Evolutionary conservation across 64 coral and sea anemone species (phyloP), one percentile per base, ranked within the genome.

Genomic region (Exaiptasia diaphana): DNA sequence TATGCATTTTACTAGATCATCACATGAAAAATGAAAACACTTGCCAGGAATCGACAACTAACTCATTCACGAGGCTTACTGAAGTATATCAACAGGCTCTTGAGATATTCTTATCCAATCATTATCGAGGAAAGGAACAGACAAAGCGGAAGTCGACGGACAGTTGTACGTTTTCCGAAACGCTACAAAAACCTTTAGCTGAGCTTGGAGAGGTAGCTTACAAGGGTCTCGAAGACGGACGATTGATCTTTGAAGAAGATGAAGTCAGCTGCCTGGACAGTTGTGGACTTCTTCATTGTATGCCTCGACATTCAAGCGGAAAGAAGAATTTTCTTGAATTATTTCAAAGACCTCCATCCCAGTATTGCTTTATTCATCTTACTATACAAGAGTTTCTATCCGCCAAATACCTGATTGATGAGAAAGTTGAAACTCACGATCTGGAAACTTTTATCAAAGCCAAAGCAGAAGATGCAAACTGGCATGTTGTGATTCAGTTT

Each of bases 31-130:
- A 17, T 7, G 6, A 12, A 22, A 25, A 3, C 28, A 18, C 34
- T 77, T 77, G 12, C 76, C 76, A 1, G n/a, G n/a, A n/a, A n/a
- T n/a, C n/a, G n/a, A n/a, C n/a, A n/a, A n/a, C n/a, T n/a, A n/a
- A n/a, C n/a, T n/a, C n/a, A n/a, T n/a, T n/a, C n/a, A 71, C 67
- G 15, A 80, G 54, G 15, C 87, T 76, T 5, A 89, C 86, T 45
- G 67, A 75, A 17, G 52, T 89, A 4, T 89, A 75, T 26, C 26
- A 82, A 53, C 30, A 43, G 37, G 68, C 70, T 55, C 49, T 89
- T 3, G 74, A 43, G 57, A 74, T 89, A 41, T 89, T 89, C 14
- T 22, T 89, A 43, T 74, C 61, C 5, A 74, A 30, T 18, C 77
- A 82, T 35, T 57, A 80, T 32, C 67, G 67, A 6, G 67, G 82